Evolutionary conservation across 2,888 invertebrate species (phyloP), one percentile per base, ranked within the genome.

Genomic region (Cosmorhoe ocellata): DNA sequence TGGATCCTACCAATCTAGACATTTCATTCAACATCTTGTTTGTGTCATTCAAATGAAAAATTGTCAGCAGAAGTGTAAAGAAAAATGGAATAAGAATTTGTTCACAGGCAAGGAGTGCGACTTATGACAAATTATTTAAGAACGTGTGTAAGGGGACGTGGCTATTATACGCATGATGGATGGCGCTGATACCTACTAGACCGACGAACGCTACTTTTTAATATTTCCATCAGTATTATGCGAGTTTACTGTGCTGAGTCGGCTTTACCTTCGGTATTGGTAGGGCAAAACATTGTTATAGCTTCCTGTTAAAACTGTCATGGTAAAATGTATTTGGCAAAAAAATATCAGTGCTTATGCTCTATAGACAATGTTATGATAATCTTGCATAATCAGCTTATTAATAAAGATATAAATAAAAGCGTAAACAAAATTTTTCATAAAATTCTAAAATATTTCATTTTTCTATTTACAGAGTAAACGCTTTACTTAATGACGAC

Each of bases 91-190:
- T 76, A 76, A 74, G 71, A 73, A 71, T 75, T 66, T 69, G 76
- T 72, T 77, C 68, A 62, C 65, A 67, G 74, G 76, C 76, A 69
- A 71, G 71, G 71, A 73, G 76, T 74, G 76, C 72, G 77, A 78
- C 72, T 85, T 81, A 79, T 90, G 89, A 90, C 88, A 90, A 90
- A 90, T 90, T 88, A 89, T 88, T 87, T 84, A 84, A 84, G 88
- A 77, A 88, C 89, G 88, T 89, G 89, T 84, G 81, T 81, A 69
- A 79, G 78, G 79, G 78, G 79, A 82, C 83, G 79, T 75, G 78
- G 79, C 78, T 77, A 82, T 87, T 86, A 81, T 85, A 72, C 69
- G 67, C 64, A 73, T 89, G 89, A 90, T 90, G 83, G 87, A 90
- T 89, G 76, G 81, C 73, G 74, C 69, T 79, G 77, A 83, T 82